Percentiles rank a stretch among this genome's conserved stretches.
phyloP scores from a whole-genome alignment of 2,797 vertebrate genomes.

The Danio choprae region DNA sequence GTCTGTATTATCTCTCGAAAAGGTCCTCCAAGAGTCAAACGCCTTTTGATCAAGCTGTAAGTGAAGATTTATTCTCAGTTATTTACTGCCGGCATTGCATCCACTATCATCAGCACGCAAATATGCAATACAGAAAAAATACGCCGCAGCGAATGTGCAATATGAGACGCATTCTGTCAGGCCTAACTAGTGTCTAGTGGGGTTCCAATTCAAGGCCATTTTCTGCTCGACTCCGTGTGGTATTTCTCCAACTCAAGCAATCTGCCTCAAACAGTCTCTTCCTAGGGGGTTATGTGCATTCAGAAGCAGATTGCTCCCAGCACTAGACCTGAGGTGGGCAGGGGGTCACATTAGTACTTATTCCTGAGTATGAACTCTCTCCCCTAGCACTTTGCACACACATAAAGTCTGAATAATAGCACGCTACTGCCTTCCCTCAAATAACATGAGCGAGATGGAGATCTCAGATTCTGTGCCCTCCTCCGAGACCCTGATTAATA shows the following conservation, averaged over 20 bases:
- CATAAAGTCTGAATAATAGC: slow-evolving; percentile 35
- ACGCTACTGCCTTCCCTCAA: not conserved
- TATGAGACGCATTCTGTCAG: slow-evolving; percentile 35
- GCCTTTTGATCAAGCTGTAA: not conserved
- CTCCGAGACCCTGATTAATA: slow-evolving; percentile 35
- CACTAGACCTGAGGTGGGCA: slow-evolving; percentile 33
- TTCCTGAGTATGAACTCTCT: slow-evolving; percentile 38
- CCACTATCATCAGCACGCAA: not conserved
- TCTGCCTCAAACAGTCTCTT: slow-evolving; percentile 36
- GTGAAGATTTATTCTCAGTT: slow-evolving; percentile 6
- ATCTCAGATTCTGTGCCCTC: slow-evolving; percentile 16
- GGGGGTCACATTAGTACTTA: slow-evolving; percentile 33
- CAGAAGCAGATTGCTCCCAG: slow-evolving; percentile 28
- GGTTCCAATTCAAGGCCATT: slow-evolving; percentile 51
- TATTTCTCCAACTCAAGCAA: slow-evolving; percentile 28
- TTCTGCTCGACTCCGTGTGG: slow-evolving; percentile 40
- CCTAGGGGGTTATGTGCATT: slow-evolving; percentile 30
- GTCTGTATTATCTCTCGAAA: not conserved
- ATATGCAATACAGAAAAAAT: slow-evolving; percentile 39
- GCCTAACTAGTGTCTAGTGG: slow-evolving; percentile 33
- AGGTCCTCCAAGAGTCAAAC: slow-evolving; percentile 23
- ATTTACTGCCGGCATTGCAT: not conserved
- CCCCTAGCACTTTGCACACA: slow-evolving; percentile 25
- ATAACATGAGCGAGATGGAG: slow-evolving; percentile 10
- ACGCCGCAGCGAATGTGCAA: slow-evolving; percentile 20